A percentile compares a stretch with the other conserved stretches of the same genome.
Conservation (phyloP, 2,888 invertebrate species). For the Dexiosoma caninum region DNA sequence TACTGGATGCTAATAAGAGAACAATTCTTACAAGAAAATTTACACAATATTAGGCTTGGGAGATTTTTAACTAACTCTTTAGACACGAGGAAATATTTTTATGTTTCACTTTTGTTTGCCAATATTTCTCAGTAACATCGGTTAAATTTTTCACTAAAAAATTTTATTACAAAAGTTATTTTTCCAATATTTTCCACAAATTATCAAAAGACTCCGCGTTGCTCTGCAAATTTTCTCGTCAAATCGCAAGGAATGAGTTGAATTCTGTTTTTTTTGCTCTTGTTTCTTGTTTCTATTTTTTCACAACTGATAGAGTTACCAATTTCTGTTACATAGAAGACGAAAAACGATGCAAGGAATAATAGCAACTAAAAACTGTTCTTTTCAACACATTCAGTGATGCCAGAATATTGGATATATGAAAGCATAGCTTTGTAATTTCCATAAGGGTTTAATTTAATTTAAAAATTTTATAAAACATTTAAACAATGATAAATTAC, state of each 20-base stretch:
- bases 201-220: conserved; percentile 48
- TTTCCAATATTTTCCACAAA: conserved; percentile 26
- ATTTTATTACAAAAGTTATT: conserved; percentile 22
- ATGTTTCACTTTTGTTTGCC: conserved; percentile 3
- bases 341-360: not conserved
- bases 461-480: too few species aligned
- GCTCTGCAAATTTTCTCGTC: conserved; percentile 50
- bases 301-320: conserved; percentile 1
- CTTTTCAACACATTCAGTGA: too few species aligned
- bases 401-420: too few species aligned
- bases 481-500: too few species aligned
- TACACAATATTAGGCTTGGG: conserved; percentile 41
- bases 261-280: conserved; percentile 24
- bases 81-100: not conserved
- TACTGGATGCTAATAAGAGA: conserved; percentile 54
- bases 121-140: conserved; percentile 13
- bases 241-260: conserved; percentile 45
- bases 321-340: not conserved
- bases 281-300: conserved; percentile 7
- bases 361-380: not conserved
- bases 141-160: conserved; percentile 27
- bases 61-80: conserved; percentile 5
- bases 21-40: conserved; percentile 58
- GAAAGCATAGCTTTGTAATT: too few species aligned
- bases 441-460: too few species aligned